Evolutionary conservation across 2,797 vertebrate species (phyloP).

Genomic region (Carapus acus): DNA sequence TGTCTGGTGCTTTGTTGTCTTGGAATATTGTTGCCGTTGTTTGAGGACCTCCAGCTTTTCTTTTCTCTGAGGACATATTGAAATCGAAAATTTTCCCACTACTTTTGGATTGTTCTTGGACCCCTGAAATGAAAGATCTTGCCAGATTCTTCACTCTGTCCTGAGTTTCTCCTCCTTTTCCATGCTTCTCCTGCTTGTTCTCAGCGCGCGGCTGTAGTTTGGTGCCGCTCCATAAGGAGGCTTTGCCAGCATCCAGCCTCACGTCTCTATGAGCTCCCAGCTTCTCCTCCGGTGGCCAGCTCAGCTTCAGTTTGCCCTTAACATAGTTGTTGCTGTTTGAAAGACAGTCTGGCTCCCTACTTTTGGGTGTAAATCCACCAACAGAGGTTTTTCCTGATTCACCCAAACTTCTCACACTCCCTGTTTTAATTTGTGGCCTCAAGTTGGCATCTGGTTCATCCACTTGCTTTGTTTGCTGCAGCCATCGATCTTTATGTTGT

Average conservation of each 20-base stretch:
- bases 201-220: conserved; percentile 25
- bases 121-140: conserved; percentile 5
- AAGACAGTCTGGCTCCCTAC: conserved; percentile 23
- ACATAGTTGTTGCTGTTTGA: conserved; percentile 28
- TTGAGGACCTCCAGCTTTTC: conserved; percentile 17
- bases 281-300: conserved; percentile 70
- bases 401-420: conserved; percentile 9
- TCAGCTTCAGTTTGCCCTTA: conserved; percentile 59
- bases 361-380: conserved; percentile 16
- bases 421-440: conserved; percentile 30
- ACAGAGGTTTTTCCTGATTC: conserved; percentile 18
- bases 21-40: conserved; percentile 26
- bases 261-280: conserved; percentile 23
- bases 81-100: conserved; percentile 18
- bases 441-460: conserved; percentile 47
- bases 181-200: conserved; percentile 3
- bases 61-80: conserved; percentile 20
- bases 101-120: conserved; percentile 20
- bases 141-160: conserved; percentile 12
- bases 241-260: conserved; percentile 9
- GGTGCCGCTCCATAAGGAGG: conserved; percentile 7
- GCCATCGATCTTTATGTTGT: conserved; percentile 74
- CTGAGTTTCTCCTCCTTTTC: conserved; percentile 22
- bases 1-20: conserved; percentile 9
- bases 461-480: conserved; percentile 50